phyloP scores from a whole-genome alignment of 2,113 vertebrate species.

The Rallus limicola region DNA sequence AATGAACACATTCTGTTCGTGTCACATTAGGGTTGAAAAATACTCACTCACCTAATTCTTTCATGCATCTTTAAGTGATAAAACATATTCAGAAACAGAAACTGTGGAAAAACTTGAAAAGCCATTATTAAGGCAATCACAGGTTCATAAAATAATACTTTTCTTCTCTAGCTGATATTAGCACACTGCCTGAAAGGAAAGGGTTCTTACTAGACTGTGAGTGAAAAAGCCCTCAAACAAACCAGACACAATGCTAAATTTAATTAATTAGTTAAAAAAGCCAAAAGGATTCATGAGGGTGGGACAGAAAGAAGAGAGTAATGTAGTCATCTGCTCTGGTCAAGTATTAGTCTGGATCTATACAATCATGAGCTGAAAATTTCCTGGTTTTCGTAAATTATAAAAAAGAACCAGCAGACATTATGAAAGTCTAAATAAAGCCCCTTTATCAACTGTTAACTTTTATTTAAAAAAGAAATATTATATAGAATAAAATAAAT shows the following conservation, averaged over 20 bases:
- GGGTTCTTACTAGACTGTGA: neutral
- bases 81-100: neutral
- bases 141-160: neutral
- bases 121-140: neutral
- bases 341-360: neutral
- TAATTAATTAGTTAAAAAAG: neutral
- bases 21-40: neutral
- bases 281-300: neutral
- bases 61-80: neutral
- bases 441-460: neutral
- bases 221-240: neutral
- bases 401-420: neutral
- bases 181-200: neutral
- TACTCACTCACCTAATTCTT: neutral
- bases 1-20: neutral
- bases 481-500: neutral
- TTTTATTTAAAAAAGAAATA: constrained; percentile 1
- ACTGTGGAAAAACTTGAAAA: neutral
- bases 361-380: neutral
- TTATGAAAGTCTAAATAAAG: neutral
- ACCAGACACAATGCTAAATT: neutral
- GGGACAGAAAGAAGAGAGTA: neutral
- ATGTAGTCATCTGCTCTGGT: neutral
- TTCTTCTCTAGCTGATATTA: neutral
- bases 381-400: neutral